phyloP scores from a whole-genome alignment of 2,797 vertebrate genomes.

The Nothura maculosa region DNA sequence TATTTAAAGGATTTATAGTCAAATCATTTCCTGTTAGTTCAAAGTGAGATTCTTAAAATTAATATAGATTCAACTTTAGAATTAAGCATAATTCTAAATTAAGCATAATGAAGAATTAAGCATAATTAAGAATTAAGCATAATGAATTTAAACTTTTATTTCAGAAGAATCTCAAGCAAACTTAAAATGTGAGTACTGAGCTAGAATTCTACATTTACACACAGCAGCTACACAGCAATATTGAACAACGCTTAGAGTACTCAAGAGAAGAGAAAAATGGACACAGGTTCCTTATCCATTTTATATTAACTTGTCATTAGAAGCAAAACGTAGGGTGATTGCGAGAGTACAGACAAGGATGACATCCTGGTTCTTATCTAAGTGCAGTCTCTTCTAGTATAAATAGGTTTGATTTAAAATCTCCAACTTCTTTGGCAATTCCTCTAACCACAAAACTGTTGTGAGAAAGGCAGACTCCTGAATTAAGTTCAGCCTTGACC shows the following conservation, averaged over 20 bases:
- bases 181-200: background rate
- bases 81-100: no score
- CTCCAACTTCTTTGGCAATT: background rate
- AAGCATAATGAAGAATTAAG: no score
- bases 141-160: conserved; percentile 19
- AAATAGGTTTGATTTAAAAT: background rate
- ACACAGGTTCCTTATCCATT: background rate
- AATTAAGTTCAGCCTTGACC: background rate
- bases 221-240: background rate
- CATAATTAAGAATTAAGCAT: no score
- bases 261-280: background rate
- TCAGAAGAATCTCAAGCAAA: background rate
- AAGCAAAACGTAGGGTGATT: background rate
- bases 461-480: background rate
- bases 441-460: background rate
- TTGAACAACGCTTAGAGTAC: background rate
- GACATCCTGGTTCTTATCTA: background rate
- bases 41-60: background rate
- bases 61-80: background rate
- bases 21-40: background rate
- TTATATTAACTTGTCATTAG: background rate
- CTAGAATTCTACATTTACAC: background rate
- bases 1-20: background rate
- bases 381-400: background rate
- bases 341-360: background rate